phyloP scores from a whole-genome alignment of 1,140 invertebrate genomes.

The Calliopsis andreniformis region DNA sequence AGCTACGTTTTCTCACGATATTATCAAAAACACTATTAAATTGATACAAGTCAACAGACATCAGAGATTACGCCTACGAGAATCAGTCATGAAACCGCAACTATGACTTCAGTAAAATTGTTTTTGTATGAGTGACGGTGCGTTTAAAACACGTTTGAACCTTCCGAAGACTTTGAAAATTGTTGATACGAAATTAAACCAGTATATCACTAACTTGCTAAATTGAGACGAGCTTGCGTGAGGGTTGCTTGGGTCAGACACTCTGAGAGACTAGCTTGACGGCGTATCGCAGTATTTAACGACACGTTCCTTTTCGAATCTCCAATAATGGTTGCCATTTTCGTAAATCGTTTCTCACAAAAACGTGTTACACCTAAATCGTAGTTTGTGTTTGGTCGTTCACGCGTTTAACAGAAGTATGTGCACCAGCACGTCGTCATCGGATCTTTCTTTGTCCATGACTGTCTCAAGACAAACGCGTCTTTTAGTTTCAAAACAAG shows the following conservation, averaged over 20 bases:
- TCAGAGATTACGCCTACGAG: too few relatives aligned
- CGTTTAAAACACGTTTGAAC: neutral
- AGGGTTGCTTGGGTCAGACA: constrained; percentile 75
- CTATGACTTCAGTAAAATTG: too few relatives aligned
- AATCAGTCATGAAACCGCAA: too few relatives aligned
- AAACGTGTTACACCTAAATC: neutral
- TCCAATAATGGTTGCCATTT: constrained; percentile 71
- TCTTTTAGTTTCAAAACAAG: too few relatives aligned
- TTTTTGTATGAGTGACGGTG: too few relatives aligned
- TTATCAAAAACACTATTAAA: too few relatives aligned
- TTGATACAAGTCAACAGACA: too few relatives aligned
- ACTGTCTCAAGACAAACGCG: too few relatives aligned
- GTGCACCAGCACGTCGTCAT: constrained; percentile 7
- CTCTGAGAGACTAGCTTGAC: constrained; percentile 74
- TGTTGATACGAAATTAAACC: neutral
- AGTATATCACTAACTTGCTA: constrained; percentile 74
- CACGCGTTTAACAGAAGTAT: constrained; percentile 10
- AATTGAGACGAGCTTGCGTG: constrained; percentile 77
- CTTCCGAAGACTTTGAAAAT: neutral
- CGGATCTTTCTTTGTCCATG: neutral
- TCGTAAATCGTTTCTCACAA: neutral
- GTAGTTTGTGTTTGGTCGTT: constrained; percentile 1
- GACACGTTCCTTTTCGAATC: constrained; percentile 69
- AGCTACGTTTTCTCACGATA: too few relatives aligned
- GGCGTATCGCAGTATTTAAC: constrained; percentile 62